These are phyloP conservation scores for Trochalopteron elliotii DNA, from an alignment of 2,113 vertebrate genomes.

Conservation along the genomic window DNA sequence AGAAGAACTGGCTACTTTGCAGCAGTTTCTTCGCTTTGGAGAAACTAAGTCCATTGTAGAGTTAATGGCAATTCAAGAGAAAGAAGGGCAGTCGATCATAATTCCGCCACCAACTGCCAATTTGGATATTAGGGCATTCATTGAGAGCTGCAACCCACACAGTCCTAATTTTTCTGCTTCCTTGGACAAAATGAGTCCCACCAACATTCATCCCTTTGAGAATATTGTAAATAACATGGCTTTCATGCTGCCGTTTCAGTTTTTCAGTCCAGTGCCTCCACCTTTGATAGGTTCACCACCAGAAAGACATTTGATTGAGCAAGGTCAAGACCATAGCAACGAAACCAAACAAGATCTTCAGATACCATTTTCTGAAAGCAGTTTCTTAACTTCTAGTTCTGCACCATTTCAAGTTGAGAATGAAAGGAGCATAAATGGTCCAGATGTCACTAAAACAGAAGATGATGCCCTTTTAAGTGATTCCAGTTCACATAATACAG, in stretches of 20 bases:
- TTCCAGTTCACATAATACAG: conserved; percentile 80
- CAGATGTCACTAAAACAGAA: conserved; percentile 78
- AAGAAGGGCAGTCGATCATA: conserved; percentile 87
- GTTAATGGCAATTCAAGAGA: conserved; percentile 95
- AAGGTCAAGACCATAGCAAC: conserved; percentile 68
- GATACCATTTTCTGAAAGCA: conserved; percentile 71
- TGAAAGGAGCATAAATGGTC: conserved; percentile 73
- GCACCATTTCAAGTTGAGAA: conserved; percentile 78
- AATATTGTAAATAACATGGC: conserved; percentile 93
- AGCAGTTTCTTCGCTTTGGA: conserved; percentile 97
- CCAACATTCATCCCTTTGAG: conserved; percentile 89
- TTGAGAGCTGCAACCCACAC: conserved; percentile 87
- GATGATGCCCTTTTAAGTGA: conserved; percentile 85
- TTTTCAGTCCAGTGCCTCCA: conserved; percentile 88
- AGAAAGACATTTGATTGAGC: conserved; percentile 78
- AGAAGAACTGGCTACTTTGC: conserved; percentile 93
- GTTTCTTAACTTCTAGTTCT: conserved; percentile 74
- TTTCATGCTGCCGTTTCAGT: conserved; percentile 94
- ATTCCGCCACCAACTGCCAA: conserved; percentile 84
- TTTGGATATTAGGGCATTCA: conserved; percentile 94
- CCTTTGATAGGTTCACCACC: conserved; percentile 85
- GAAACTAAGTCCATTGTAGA: conserved; percentile 98
- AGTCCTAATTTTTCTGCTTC: conserved; percentile 73
- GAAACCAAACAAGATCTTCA: conserved; percentile 73
- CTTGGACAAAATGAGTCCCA: conserved; percentile 80